Evolutionary conservation across 2,888 invertebrate genomes (phyloP).

Genomic region (Acanthosepion lycidas): DNA sequence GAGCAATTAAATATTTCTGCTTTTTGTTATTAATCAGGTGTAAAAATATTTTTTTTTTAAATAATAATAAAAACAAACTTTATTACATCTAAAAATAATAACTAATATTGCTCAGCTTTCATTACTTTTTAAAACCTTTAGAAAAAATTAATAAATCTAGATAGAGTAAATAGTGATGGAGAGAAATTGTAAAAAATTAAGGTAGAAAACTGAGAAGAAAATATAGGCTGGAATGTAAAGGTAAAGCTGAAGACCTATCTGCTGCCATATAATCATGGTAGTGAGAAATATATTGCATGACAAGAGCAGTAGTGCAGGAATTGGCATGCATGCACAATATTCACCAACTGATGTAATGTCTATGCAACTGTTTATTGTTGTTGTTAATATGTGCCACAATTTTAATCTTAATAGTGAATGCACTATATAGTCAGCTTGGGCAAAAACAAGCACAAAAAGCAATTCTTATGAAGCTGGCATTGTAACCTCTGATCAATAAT

Average conservation of each 20-base stretch:
- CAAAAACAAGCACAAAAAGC: too few species aligned
- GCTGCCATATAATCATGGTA: conserved; percentile 4
- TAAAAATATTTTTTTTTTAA: background rate
- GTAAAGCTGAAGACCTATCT: background rate
- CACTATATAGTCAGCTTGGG: background rate
- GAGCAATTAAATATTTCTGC: background rate
- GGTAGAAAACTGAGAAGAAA: background rate
- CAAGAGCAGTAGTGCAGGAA: conserved; percentile 33
- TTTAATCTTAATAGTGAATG: background rate
- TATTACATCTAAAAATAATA: background rate
- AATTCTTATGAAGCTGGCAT: background rate
- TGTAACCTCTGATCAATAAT: conserved; percentile 33
- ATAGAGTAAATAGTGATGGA: too few species aligned
- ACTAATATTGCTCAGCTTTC: background rate
- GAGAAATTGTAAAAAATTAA: background rate
- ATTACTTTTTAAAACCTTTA: background rate
- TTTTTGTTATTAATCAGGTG: conserved; percentile 12
- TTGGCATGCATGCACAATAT: background rate
- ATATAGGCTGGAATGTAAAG: background rate
- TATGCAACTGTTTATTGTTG: background rate
- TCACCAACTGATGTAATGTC: background rate
- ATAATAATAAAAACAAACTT: background rate
- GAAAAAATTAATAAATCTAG: background rate
- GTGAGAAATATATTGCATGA: background rate
- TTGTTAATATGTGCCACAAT: background rate